Evolutionary conservation across 2,888 invertebrate genomes (phyloP).

Genomic region (Prostheceraeus crozeri): DNA sequence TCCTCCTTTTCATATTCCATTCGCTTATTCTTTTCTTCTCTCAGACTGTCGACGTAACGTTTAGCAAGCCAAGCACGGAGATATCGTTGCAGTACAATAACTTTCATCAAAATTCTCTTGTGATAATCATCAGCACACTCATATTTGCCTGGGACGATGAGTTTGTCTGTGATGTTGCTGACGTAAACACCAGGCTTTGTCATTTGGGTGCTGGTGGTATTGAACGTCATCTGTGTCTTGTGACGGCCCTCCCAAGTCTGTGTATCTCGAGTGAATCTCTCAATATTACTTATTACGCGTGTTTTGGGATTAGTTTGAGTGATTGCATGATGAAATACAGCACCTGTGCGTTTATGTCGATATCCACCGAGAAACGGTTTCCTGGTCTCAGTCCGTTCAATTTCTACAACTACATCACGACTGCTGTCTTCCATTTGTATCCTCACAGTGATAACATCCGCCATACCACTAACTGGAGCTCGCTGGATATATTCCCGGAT

Average conservation of each 20-base stretch:
- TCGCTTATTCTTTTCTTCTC: constrained; percentile 49
- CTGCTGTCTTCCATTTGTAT: constrained; percentile 49
- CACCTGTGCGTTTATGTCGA: constrained; percentile 65
- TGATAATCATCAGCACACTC: constrained; percentile 54
- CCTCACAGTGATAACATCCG: constrained; percentile 55
- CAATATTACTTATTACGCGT: constrained; percentile 45
- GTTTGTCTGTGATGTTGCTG: constrained; percentile 50
- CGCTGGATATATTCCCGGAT: constrained; percentile 43
- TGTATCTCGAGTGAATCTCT: constrained; percentile 53
- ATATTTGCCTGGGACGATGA: constrained; percentile 52
- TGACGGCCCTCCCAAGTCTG: constrained; percentile 54
- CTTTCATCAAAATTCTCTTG: constrained; percentile 46
- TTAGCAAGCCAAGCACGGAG: constrained; percentile 57
- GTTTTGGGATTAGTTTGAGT: constrained; percentile 66
- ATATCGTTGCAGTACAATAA: constrained; percentile 56
- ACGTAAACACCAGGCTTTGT: constrained; percentile 55
- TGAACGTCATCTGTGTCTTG: constrained; percentile 51
- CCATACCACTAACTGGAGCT: constrained; percentile 49
- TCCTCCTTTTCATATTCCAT: constrained; percentile 53
- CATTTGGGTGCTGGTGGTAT: constrained; percentile 57
- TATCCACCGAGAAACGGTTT: constrained; percentile 78
- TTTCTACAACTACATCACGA: constrained; percentile 54
- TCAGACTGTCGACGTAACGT: constrained; percentile 50
- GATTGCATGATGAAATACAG: constrained; percentile 71
- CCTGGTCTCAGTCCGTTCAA: constrained; percentile 51